These are phyloP conservation scores for Babyrousa celebensis DNA, from an alignment of 2,797 vertebrate species.

Conservation along the genomic window DNA sequence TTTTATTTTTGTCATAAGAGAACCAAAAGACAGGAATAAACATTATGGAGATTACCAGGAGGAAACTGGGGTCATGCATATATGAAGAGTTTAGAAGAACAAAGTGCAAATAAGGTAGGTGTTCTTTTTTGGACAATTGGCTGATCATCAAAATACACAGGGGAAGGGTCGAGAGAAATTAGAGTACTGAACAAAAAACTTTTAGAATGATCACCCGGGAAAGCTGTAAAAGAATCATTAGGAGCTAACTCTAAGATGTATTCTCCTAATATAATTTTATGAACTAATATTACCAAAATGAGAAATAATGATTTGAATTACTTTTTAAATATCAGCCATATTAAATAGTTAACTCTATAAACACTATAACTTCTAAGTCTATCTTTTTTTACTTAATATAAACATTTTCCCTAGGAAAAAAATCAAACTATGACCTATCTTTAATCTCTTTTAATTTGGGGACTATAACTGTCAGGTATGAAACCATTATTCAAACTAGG, in stretches of 20 bases:
- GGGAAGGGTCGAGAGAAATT: neutral
- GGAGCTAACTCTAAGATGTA: neutral
- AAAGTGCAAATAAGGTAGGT: neutral
- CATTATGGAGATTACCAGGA: neutral
- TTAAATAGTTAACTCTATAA: neutral
- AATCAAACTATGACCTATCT: neutral
- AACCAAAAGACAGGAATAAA: neutral
- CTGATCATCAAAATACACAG: neutral
- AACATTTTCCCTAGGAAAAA: neutral
- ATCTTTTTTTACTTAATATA: neutral
- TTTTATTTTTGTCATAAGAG: neutral
- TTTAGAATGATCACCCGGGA: neutral
- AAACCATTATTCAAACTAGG: neutral
- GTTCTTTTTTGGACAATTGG: rapidly evolving
- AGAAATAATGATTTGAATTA: neutral
- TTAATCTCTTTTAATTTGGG: slow-evolving; percentile 38
- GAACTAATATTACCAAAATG: neutral
- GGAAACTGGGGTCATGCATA: neutral
- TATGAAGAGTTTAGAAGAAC: neutral
- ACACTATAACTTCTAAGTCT: neutral
- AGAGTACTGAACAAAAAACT: no score
- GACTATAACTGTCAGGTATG: neutral
- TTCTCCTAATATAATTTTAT: neutral
- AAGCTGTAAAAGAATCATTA: neutral
- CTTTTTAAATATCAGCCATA: neutral